Conservation (phyloP, 2,888 invertebrate genomes). For the Drosophila robusta region DNA sequence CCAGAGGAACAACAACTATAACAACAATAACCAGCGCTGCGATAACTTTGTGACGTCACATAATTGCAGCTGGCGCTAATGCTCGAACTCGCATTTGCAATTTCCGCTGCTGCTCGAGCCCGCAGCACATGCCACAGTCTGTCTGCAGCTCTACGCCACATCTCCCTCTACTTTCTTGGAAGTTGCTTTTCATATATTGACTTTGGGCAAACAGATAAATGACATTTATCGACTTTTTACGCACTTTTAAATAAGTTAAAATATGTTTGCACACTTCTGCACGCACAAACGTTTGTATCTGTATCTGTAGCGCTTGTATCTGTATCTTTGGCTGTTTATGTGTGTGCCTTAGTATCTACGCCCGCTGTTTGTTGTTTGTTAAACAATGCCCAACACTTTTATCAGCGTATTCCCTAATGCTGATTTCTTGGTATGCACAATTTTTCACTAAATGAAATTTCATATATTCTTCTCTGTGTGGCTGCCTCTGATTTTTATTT, state of each 20-base stretch:
- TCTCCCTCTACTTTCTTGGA: slow-evolving; percentile 13
- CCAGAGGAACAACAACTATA: slow-evolving; percentile 2
- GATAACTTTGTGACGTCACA: slow-evolving; percentile 70
- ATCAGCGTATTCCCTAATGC: slow-evolving; percentile 62
- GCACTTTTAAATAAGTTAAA: slow-evolving; percentile 79
- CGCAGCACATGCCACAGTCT: slow-evolving; percentile 26
- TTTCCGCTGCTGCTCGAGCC: slow-evolving; percentile 47
- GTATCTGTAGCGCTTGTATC: slow-evolving; percentile 27
- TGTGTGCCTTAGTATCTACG: slow-evolving; percentile 54
- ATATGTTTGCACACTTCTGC: slow-evolving; percentile 74
- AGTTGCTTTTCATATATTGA: slow-evolving; percentile 48
- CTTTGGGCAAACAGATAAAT: slow-evolving; percentile 75
- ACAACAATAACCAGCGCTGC: slow-evolving; percentile 14
- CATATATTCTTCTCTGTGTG: slow-evolving; percentile 7
- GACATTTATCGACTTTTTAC: slow-evolving; percentile 82
- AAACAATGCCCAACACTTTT: slow-evolving; percentile 67
- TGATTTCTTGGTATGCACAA: slow-evolving; percentile 50
- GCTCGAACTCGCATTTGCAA: slow-evolving; percentile 34
- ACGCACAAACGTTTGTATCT: slow-evolving; percentile 43
- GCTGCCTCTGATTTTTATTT: slow-evolving; percentile 4
- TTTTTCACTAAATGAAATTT: slow-evolving; percentile 36
- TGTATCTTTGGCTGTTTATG: slow-evolving; percentile 46
- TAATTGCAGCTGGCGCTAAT: slow-evolving; percentile 75
- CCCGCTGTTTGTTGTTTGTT: slow-evolving; percentile 61
- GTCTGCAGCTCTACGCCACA: not conserved